Evolutionary conservation across 2,888 invertebrate species (phyloP), one percentile per base, ranked within the genome.

Genomic region (Rutpela maculata): DNA sequence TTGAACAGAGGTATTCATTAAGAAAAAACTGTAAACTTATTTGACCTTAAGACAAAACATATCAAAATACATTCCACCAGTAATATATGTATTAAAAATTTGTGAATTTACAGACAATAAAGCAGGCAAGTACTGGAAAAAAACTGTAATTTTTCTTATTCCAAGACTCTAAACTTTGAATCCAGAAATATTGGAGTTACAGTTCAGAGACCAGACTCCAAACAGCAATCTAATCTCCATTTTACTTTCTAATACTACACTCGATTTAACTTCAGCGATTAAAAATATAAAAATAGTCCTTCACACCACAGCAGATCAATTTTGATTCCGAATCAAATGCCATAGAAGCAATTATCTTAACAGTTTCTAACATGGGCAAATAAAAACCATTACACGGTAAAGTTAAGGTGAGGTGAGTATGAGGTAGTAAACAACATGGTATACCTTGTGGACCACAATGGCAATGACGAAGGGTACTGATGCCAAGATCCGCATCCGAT

Each of bases 21-120:
- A 9, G 31, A 35, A 9, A 26, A 26, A 35, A 50, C 50, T n/a
- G 15, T 63, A 63, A 63, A 63, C 10, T 35, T 69, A 69, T 69
- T 59, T 59, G 59, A 19, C 69, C 69, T 69, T 59, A 35, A 57
- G 31, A 69, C 69, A 59, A 26, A 66, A 26, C 15, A 55, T 10
- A n/a, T 62, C 26, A n/a, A 67, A 56, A 67, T 67, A 67, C 22
- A 26, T 35, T 63, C 1, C 50, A 50, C n/a, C 50, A n/a, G n/a
- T 43, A 43, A 15, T n/a, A 15, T 50, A n/a, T 50, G n/a, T 50
- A n/a, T n/a, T n/a, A 50, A 50, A 6, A 50, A 5, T 5, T 50
- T 17, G 43, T 50, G 50, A 6, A n/a, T n/a, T 1, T 50, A 50
- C 50, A 50, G n/a, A 50, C n/a, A 26, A 26, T 1, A 26, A 26